These are phyloP conservation scores for Notocelia uddmanniana DNA, from an alignment of 2,888 invertebrate genomes.

Conservation along the genomic window DNA sequence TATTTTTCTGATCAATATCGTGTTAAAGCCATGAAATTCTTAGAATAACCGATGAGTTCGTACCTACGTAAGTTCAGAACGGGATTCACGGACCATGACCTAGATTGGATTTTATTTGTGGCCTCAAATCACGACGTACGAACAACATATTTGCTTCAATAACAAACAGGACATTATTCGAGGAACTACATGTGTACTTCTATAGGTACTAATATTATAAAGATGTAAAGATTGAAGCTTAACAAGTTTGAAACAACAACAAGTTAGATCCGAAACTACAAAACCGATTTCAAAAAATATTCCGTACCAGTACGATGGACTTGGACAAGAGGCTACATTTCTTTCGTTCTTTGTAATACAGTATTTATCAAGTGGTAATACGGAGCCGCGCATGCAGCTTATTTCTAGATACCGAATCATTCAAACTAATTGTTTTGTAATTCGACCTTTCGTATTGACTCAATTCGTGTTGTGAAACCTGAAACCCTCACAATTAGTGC, in stretches of 20 bases:
- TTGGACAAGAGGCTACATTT: no score
- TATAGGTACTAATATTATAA: no score
- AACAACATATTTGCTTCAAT: constrained; percentile 42
- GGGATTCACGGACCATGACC: constrained; percentile 78
- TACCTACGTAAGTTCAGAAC: constrained; percentile 54
- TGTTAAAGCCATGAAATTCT: constrained; percentile 32
- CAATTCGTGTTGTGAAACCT: constrained; percentile 27
- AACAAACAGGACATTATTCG: constrained; percentile 39
- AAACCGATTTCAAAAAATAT: no score
- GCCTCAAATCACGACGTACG: constrained; percentile 63
- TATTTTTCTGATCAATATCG: constrained; percentile 25
- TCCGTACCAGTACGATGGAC: no score
- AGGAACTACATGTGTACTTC: background rate
- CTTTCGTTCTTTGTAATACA: no score
- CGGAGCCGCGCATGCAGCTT: constrained; percentile 3
- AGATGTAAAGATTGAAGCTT: no score
- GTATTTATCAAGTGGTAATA: no score
- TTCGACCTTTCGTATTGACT: constrained; percentile 20
- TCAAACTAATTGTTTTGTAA: constrained; percentile 16
- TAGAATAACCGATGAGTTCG: constrained; percentile 42
- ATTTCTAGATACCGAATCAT: constrained; percentile 9
- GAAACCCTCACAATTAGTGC: constrained; percentile 41
- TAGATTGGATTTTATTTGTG: constrained; percentile 73
- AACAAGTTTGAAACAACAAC: no score
- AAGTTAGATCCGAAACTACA: no score